Conservation (phyloP, 2,113 vertebrate species). For the Tauraco erythrolophus region DNA sequence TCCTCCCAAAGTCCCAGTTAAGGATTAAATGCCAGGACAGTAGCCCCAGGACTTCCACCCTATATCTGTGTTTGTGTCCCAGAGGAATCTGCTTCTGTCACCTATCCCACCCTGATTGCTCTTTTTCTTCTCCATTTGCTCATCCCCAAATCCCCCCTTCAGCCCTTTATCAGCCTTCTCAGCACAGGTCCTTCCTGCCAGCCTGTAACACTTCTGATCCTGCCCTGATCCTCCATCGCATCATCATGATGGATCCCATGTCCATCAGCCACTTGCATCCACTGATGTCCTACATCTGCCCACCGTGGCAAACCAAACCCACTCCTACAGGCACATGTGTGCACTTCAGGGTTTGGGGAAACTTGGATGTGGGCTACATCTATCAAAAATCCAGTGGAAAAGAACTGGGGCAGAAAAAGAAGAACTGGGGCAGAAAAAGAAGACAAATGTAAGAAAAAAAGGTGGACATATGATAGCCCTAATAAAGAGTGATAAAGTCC, state of each 20-base stretch:
- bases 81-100: not conserved
- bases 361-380: not conserved
- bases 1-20: not conserved
- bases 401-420: not conserved
- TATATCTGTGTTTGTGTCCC: not conserved
- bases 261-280: not conserved
- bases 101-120: fast-evolving
- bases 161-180: not conserved
- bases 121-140: not conserved
- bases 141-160: not conserved
- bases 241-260: not conserved
- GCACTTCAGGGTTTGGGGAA: not conserved
- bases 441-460: not conserved
- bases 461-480: slow-evolving; percentile 38
- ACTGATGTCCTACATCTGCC: not conserved
- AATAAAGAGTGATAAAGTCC: slow-evolving; percentile 56
- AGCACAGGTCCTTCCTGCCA: not conserved
- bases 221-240: not conserved
- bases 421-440: not conserved
- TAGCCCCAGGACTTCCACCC: not conserved
- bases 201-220: not conserved
- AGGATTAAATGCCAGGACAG: not conserved
- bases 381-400: not conserved
- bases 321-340: fast-evolving
- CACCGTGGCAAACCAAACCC: not conserved